Base-by-base conservation (phyloP, 30 jellyfish, hydroid and myxozoan species). In the Turritopsis dohrnii region DNA sequence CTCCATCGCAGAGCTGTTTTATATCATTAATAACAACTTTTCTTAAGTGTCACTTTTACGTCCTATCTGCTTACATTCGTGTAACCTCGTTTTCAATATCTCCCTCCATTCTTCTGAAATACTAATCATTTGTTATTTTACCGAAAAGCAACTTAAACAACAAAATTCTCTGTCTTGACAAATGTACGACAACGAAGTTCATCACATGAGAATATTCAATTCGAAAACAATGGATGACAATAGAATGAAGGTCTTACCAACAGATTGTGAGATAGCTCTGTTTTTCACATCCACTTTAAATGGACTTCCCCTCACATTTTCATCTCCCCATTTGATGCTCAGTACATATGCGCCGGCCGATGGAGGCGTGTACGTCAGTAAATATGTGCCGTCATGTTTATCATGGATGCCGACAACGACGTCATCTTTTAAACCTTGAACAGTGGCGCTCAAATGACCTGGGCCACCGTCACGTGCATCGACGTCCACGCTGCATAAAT, bases 271-370 rank as follows among this genome's bases (percentile, higher is more conserved):
- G 75, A 83, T 85, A 52, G 94, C 84, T 31, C 65, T 76, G 82
- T 83, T 84, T 81, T 86, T 74, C 18, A 89, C 97, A 79, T 80
- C 86, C 53, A 93, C 91, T 16, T 66, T 81, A 86, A 85, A 89
- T 26, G 99, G 99, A 74, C 97, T 85, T 19, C 99, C 99, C n/a
- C 52, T 71, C 65, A 94, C 80, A 75, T 94, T 90, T 30, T 90
- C 41, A 81, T 89, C 88, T 79, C 89, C 90, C 96, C 96, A 89
- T 18, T 84, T 30, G 79, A 94, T 83, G 53, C 71, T 88, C 16
- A 96, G 74, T 87, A 79, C 86, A 65, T 94, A 94, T 69, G 66
- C 86, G 1, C 99, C 99, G 69, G 95, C 86, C 8, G 90, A 84
- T 18, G 86, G 89, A 0, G 99, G 97, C 21, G 88, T 89, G 86